Conservation (phyloP, 2,888 invertebrate species). For the Ophioninae sp. region DNA sequence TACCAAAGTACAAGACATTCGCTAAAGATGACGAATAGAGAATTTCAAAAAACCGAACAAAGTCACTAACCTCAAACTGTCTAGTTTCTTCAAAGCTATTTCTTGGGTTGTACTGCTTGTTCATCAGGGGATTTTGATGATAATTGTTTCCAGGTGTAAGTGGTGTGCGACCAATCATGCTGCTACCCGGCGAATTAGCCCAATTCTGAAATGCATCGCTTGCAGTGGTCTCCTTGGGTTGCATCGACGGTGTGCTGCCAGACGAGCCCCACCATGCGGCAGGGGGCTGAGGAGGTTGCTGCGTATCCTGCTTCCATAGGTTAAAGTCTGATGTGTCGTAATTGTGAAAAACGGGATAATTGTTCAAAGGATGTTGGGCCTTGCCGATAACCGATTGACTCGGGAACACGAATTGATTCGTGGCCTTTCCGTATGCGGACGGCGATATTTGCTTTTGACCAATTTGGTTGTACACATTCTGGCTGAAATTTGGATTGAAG, state of each 20-base stretch:
- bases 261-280: slow-evolving; percentile 74
- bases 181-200: slow-evolving; percentile 69
- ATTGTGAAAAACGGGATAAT: slow-evolving; percentile 71
- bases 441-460: slow-evolving; percentile 72
- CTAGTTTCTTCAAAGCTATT: slow-evolving; percentile 72
- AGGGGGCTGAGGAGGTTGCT: slow-evolving; percentile 73
- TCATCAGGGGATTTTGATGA: slow-evolving; percentile 66
- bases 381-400: slow-evolving; percentile 66
- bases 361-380: slow-evolving; percentile 65
- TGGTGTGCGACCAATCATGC: slow-evolving; percentile 68
- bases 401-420: slow-evolving; percentile 70
- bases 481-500: slow-evolving; percentile 69
- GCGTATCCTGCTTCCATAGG: slow-evolving; percentile 77
- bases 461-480: slow-evolving; percentile 66
- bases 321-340: slow-evolving; percentile 74
- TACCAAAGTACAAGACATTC: too few relatives aligned
- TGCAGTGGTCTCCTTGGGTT: slow-evolving; percentile 66
- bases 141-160: slow-evolving; percentile 71
- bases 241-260: slow-evolving; percentile 64
- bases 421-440: slow-evolving; percentile 68
- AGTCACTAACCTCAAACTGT: slow-evolving; percentile 71
- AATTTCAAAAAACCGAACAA: not conserved
- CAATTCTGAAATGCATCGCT: slow-evolving; percentile 74
- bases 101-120: slow-evolving; percentile 66
- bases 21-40: slow-evolving; percentile 4